Base-by-base conservation (phyloP, 2,797 vertebrate genomes). In the Melopsittacus undulatus region DNA sequence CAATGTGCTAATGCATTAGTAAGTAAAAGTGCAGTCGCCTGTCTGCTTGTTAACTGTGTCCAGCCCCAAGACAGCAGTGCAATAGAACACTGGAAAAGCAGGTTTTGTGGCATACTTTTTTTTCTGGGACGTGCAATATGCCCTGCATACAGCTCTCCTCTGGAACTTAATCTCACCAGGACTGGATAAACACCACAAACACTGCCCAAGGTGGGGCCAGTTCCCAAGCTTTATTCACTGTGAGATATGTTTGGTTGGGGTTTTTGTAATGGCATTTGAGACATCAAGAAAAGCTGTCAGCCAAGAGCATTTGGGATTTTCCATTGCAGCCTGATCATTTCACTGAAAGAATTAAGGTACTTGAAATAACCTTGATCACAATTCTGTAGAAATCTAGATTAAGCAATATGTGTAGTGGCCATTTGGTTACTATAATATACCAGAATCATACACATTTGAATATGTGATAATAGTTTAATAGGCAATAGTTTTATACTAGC, bases 21-120 rank as follows among this genome's bases (percentile, higher is more conserved):
- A 77, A 83, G 32, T 0, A 1, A 83, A 76, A 84, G 67, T 84
- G 87, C 83, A 91, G 34, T 70, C 40, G 26, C 56, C 79, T 30
- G 18, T 48, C 82, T 88, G 46, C 43, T n/a, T 46, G 13, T 68
- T 84, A 92, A 23, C 64, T 59, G 4, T 56, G 49, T 83, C 85
- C 64, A 84, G 56, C 32, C 67, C 77, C 45, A 67, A 83, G 40
- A 67, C 5, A 64, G 42, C 48, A 69, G 32, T 21, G 75, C 79
- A 52, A 32, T 0, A 8, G 45, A 86, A 42, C 69, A 86, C 61
- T 46, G 76, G 95, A 94, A 94, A 70, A 94, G 77, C 95, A 89
- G 87, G 88, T 83, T 94, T 89, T 46, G 88, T 84, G 42, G 16
- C 80, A 94, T 92, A 34, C 43, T 52, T 95, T 82, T 68, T 43